Base-by-base conservation (phyloP, 2,797 vertebrate genomes). In the Spea hammondii region DNA sequence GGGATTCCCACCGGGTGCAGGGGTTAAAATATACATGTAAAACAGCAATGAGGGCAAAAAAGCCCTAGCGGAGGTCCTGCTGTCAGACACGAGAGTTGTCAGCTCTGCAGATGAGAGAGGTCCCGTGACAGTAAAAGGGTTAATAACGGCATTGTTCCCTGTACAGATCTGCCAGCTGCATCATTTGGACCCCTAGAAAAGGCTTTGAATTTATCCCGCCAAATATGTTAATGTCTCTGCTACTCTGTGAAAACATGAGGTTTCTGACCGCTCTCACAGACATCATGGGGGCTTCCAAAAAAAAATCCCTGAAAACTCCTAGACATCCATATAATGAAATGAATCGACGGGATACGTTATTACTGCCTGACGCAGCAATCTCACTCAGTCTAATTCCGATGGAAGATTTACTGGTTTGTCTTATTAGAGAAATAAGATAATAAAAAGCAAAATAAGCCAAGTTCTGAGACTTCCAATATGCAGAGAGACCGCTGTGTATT, bases 21-120 rank as follows among this genome's bases (percentile, higher is more conserved):
- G 64, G 74, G 79, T 77, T 81, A 73, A 77, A 77, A 68, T 81
- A 77, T 73, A 77, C 74, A 73, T 81, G 65, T 72, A 62, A 68
- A 81, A 64, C 65, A 60, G 69, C 72, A 72, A 77, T 62, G 54
- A 64, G 79, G 60, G 47, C 66, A 60, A 67, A 81, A 76, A 67
- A 67, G 11, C 69, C 60, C 55, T 4, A 49, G 48, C 9, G 45
- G 74, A 54, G 54, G 49, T 55, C 79, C 74, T 49, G 70, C 70
- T 73, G 74, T 68, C 74, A 72, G 65, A 72, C 74, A 76, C n/a
- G 11, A 55, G 79, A 64, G 11, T 10, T 77, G 79, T 72, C 74
- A 81, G 51, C 60, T 32, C 6, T 50, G 45, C 12, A 49, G 57
- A 17, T 46, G 68, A n/a, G 54, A 69, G 66, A 54, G 72, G 65